Percentiles rank a stretch among this genome's conserved stretches.
Conservation (phyloP, 1,140 invertebrate species). For the Panonychus citri region DNA sequence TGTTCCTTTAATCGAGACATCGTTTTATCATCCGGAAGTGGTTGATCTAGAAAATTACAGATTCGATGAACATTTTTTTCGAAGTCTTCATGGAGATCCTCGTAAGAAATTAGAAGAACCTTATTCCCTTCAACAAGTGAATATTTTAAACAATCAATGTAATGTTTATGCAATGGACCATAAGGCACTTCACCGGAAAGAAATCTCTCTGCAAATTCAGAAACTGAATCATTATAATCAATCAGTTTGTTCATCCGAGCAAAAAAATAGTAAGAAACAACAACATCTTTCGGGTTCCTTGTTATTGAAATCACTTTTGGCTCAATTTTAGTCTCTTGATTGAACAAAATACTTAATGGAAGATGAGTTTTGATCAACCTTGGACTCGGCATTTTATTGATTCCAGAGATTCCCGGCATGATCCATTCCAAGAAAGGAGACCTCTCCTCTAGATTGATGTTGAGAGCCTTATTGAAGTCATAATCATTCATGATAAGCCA, state of each 20-base stretch:
- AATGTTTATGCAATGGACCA: conserved; percentile 13
- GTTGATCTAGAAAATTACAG: conserved; percentile 25
- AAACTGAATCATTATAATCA: conserved; percentile 43
- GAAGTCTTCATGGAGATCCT: conserved; percentile 18
- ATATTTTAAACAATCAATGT: conserved; percentile 9
- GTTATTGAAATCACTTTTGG: conserved; percentile 11
- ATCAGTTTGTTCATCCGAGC: conserved; percentile 20
- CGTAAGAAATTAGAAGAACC: conserved; percentile 12
- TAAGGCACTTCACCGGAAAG: conserved; percentile 31
- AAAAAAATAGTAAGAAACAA: conserved; percentile 29
- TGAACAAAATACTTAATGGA: conserved; percentile 23
- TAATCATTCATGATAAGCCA: conserved; percentile 24
- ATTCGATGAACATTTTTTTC: conserved; percentile 22
- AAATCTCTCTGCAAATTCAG: conserved; percentile 50
- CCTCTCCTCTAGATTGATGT: conserved; percentile 22
- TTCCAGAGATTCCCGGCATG: conserved; percentile 22
- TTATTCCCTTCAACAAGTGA: not conserved
- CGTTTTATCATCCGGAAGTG: conserved; percentile 18
- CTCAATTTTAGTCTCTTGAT: not conserved
- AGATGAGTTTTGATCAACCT: conserved; percentile 29
- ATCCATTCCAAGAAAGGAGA: conserved; percentile 28
- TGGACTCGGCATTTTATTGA: conserved; percentile 18
- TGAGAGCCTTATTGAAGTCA: conserved; percentile 21
- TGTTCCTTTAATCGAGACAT: conserved; percentile 21
- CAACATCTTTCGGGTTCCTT: conserved; percentile 28